Evolutionary conservation across 1,140 invertebrate genomes (phyloP).

Genomic region (Drosophila elegans): DNA sequence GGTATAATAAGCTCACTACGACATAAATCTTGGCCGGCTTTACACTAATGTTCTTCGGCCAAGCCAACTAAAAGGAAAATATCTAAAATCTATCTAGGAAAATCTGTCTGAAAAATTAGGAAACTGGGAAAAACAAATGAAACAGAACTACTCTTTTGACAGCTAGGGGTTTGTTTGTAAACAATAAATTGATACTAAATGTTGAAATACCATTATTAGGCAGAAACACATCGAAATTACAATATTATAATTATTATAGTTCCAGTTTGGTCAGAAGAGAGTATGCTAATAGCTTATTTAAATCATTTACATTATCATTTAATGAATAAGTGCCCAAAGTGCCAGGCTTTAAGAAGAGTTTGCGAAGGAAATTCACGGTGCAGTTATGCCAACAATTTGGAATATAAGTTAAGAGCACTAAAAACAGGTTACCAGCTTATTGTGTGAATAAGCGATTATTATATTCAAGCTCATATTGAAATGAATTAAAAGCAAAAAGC

Average conservation of each 20-base stretch:
- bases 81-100: too few species aligned
- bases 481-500: neutral
- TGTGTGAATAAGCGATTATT: neutral
- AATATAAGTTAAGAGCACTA: neutral
- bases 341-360: neutral
- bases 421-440: neutral
- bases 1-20: neutral
- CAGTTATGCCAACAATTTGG: slow-evolving; percentile 1
- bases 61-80: too few species aligned
- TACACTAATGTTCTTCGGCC: too few species aligned
- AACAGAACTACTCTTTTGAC: neutral
- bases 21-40: too few species aligned
- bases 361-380: neutral
- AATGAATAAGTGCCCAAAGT: neutral
- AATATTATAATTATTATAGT: too few species aligned
- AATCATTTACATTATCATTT: neutral
- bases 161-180: neutral
- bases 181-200: neutral
- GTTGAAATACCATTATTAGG: neutral
- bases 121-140: too few species aligned
- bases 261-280: neutral
- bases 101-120: too few species aligned
- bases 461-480: neutral
- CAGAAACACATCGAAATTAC: neutral
- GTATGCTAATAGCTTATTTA: neutral